Conservation (phyloP, 1,140 invertebrate species). For the Nasonia giraulti region DNA sequence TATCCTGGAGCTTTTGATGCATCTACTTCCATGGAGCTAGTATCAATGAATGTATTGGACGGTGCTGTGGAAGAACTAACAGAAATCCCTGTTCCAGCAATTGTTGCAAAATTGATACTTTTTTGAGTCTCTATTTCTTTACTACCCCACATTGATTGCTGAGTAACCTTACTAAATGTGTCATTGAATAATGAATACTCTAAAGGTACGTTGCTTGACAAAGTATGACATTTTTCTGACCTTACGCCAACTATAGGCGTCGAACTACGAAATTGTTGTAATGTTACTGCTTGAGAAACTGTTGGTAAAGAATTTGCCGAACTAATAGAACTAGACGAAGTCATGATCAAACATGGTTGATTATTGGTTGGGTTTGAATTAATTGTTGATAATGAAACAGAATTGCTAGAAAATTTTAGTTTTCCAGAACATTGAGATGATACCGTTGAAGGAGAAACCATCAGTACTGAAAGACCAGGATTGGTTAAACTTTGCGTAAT, state of each 20-base stretch:
- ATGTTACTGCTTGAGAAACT: slow-evolving; percentile 51
- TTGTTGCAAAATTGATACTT: slow-evolving; percentile 84
- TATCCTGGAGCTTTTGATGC: slow-evolving; percentile 89
- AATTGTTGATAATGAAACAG: slow-evolving; percentile 17
- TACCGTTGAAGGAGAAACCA: slow-evolving; percentile 71
- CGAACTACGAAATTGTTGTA: slow-evolving; percentile 59
- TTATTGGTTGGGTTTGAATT: not conserved
- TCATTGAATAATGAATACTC: slow-evolving; percentile 90
- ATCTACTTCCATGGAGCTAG: slow-evolving; percentile 79
- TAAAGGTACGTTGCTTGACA: slow-evolving; percentile 66
- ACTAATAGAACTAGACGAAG: slow-evolving; percentile 27
- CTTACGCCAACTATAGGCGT: slow-evolving; percentile 58
- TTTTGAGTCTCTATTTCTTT: slow-evolving; percentile 80
- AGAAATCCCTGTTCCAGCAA: slow-evolving; percentile 79
- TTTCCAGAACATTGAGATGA: slow-evolving; percentile 68
- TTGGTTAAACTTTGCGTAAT: slow-evolving; percentile 72
- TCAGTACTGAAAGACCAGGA: slow-evolving; percentile 74
- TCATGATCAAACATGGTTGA: not conserved
- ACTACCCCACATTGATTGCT: slow-evolving; percentile 79
- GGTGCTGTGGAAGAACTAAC: slow-evolving; percentile 67
- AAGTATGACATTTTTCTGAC: slow-evolving; percentile 58
- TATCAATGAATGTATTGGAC: slow-evolving; percentile 76
- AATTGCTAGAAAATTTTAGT: slow-evolving; percentile 51
- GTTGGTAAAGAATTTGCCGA: slow-evolving; percentile 57
- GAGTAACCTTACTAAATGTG: slow-evolving; percentile 79